These are phyloP conservation scores for Tholera decimalis DNA, from an alignment of 2,888 invertebrate genomes.

Conservation along the genomic window DNA sequence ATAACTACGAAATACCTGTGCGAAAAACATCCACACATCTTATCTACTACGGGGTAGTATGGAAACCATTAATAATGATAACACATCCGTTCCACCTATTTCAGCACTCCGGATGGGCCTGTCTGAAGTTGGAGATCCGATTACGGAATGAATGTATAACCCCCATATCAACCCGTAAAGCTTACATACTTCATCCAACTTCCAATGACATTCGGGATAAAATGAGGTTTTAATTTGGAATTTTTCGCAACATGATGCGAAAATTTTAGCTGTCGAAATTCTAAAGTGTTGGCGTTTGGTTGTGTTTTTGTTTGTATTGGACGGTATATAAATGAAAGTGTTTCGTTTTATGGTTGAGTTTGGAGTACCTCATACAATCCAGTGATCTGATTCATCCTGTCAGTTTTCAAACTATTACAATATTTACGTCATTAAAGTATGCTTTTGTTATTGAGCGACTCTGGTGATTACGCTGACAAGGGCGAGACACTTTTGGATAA, in stretches of 20 bases:
- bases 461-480: not conserved
- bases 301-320: slow-evolving; percentile 1
- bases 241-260: slow-evolving; percentile 6
- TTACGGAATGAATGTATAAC: slow-evolving; percentile 63
- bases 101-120: slow-evolving; percentile 62
- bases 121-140: slow-evolving; percentile 61
- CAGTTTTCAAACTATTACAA: not conserved
- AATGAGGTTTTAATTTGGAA: slow-evolving; percentile 37
- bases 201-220: slow-evolving; percentile 53
- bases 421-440: not conserved
- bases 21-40: slow-evolving; percentile 54
- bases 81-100: slow-evolving; percentile 63
- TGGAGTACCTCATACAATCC: not conserved
- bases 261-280: slow-evolving; percentile 3
- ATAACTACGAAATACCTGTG: slow-evolving; percentile 55
- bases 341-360: slow-evolving; percentile 15
- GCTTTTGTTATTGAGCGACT: not conserved
- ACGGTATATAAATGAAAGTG: slow-evolving; percentile 8
- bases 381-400: not conserved
- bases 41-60: slow-evolving; percentile 51
- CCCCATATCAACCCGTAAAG: slow-evolving; percentile 54
- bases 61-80: slow-evolving; percentile 68
- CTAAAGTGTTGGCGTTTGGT: not conserved
- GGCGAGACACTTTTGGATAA: not conserved
- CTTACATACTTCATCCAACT: slow-evolving; percentile 45